phyloP scores from a whole-genome alignment of 1,140 invertebrate genomes.

The Drosophila azteca region DNA sequence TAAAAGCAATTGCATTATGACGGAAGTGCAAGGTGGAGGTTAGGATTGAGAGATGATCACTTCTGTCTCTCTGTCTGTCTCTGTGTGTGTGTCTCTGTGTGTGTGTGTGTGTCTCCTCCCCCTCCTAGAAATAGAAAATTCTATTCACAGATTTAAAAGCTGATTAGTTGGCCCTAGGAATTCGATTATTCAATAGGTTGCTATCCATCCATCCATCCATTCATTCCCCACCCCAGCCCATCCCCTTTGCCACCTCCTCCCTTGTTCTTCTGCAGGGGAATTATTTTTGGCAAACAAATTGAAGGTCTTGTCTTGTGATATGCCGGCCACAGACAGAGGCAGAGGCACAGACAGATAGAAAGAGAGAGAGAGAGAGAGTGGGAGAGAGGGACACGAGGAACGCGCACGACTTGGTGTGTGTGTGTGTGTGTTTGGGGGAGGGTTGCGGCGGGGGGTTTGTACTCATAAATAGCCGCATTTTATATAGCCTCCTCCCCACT shows the following conservation, averaged over 20 bases:
- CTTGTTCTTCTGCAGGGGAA: background rate
- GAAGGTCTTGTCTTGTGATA: slow-evolving; percentile 61
- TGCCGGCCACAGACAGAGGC: background rate
- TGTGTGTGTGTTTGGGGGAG: background rate
- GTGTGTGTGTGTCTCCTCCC: too few species aligned
- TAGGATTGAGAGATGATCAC: background rate
- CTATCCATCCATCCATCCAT: background rate
- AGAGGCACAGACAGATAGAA: background rate
- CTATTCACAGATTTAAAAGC: too few species aligned
- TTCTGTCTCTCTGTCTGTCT: too few species aligned
- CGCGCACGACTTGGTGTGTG: background rate
- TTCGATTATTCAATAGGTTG: slow-evolving; percentile 27
- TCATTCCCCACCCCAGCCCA: too few species aligned
- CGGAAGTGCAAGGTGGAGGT: slow-evolving; percentile 37
- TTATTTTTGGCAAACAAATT: slow-evolving; percentile 48
- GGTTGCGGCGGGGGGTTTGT: background rate
- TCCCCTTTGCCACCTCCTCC: too few species aligned
- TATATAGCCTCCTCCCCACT: background rate
- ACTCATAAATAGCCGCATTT: slow-evolving; percentile 38
- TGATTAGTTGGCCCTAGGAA: slow-evolving; percentile 15
- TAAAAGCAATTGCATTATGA: slow-evolving; percentile 37
- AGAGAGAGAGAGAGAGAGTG: too few species aligned
- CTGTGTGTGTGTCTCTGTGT: too few species aligned
- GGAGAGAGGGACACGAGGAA: too few species aligned
- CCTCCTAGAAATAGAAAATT: slow-evolving; percentile 6